phyloP scores from a whole-genome alignment of 2,888 invertebrate species.

The Drosophila eohydei region DNA sequence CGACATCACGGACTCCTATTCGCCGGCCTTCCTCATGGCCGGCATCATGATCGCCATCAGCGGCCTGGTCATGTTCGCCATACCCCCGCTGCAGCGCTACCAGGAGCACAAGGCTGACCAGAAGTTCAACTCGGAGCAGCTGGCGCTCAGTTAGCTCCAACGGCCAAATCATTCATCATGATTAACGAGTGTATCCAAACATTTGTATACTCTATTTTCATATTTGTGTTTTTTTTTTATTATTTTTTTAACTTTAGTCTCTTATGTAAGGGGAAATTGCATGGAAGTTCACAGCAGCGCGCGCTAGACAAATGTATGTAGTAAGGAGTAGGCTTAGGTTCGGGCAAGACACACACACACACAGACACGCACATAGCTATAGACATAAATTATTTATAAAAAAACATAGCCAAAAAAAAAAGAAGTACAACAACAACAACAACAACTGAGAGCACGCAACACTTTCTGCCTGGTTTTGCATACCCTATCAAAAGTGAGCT shows the following conservation, averaged over 20 bases:
- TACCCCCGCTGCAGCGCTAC: slow-evolving; percentile 89
- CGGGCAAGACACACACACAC: slow-evolving; percentile 3
- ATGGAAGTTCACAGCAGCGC: background rate
- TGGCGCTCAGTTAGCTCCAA: slow-evolving; percentile 74
- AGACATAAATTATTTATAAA: slow-evolving; percentile 53
- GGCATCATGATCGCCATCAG: slow-evolving; percentile 94
- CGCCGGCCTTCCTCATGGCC: slow-evolving; percentile 94
- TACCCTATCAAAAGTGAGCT: background rate
- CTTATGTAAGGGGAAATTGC: slow-evolving; percentile 5
- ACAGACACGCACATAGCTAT: slow-evolving; percentile 23
- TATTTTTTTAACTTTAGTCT: slow-evolving; percentile 2
- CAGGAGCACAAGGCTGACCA: slow-evolving; percentile 61
- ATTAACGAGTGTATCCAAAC: slow-evolving; percentile 8
- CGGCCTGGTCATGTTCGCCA: slow-evolving; percentile 94
- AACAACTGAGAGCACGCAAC: slow-evolving; percentile 6
- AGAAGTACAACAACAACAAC: background rate
- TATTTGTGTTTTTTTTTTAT: slow-evolving; percentile 1
- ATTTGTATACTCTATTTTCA: slow-evolving; percentile 9
- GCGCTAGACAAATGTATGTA: slow-evolving; percentile 11
- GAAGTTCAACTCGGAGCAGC: slow-evolving; percentile 67
- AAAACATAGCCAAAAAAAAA: slow-evolving; percentile 12
- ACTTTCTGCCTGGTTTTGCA: slow-evolving; percentile 10
- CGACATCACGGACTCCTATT: slow-evolving; percentile 91
- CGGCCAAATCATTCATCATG: slow-evolving; percentile 2
- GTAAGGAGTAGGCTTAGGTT: slow-evolving; percentile 36